Evolutionary conservation across 2,113 vertebrate species (phyloP).

Genomic region (Brienomyrus longianalis): DNA sequence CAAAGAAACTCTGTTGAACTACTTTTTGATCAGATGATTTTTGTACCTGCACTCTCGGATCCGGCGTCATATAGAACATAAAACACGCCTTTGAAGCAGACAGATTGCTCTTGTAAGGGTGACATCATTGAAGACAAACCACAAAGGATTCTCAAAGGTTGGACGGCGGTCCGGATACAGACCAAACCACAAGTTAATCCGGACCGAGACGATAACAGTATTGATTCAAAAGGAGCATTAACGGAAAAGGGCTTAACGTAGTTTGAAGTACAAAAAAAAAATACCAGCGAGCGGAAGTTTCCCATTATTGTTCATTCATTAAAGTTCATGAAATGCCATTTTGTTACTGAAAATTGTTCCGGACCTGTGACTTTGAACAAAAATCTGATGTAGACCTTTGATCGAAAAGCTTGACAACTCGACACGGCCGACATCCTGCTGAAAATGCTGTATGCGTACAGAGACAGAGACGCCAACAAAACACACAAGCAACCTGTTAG

Average conservation of each 20-base stretch:
- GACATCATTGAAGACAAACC: not conserved
- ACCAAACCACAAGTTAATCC: too few relatives aligned
- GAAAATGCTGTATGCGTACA: not conserved
- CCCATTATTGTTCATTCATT: not conserved
- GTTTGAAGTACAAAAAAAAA: not conserved
- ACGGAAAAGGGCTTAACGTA: not conserved
- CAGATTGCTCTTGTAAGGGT: not conserved
- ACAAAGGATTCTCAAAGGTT: not conserved
- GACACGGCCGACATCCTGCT: not conserved
- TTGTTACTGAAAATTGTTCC: not conserved
- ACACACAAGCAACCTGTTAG: not conserved
- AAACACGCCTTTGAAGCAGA: not conserved
- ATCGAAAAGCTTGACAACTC: not conserved
- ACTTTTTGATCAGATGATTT: not conserved
- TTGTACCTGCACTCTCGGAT: not conserved
- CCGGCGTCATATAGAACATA: not conserved
- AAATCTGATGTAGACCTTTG: not conserved
- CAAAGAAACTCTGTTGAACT: not conserved
- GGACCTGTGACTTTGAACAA: not conserved
- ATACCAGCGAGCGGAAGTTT: not conserved
- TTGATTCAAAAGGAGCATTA: not conserved
- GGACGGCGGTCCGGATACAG: not conserved
- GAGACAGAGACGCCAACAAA: not conserved
- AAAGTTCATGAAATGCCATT: not conserved
- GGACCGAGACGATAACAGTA: not conserved